Base-by-base conservation (phyloP, 2,797 vertebrate genomes). In the Hemitrygon akajei region DNA sequence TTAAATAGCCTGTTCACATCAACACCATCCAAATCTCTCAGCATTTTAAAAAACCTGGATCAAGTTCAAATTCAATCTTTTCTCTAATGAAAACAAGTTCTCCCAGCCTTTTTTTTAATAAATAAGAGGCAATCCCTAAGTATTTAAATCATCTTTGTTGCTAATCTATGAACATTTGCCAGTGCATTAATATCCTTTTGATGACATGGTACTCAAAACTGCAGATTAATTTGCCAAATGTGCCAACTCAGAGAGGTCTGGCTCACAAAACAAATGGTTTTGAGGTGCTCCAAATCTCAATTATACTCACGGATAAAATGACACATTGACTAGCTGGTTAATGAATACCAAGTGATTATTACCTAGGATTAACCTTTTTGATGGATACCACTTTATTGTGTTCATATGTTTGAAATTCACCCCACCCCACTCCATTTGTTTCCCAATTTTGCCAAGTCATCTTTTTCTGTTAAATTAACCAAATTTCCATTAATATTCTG, bases 1-100 rank as follows among this genome's bases (percentile, higher is more conserved):
- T 89, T 89, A 89, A 69, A 89, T 69, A 89, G n/a, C n/a, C 60
- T 89, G 30, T 37, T 69, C 63, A 69, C n/a, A 37, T 89, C n/a
- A 7, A 66, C n/a, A 89, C 56, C 58, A 89, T 89, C 86, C 86
- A 89, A 89, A 89, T 89, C 86, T 89, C n/a, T 66, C 86, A 89
- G 5, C 86, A 89, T 63, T 47, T 66, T 63, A 9, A 69, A 89
- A 89, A 69, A 89, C 11, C 60, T 66, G 60, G 86, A 69, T 37
- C 86, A 6, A 34, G 86, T 89, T 89, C 18, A 16, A 89, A 18
- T 89, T 89, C 60, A 69, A 89, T 66, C 86, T 89, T 69, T 69
- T 66, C n/a, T 37, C 60, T 89, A 69, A 89, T 89, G n/a, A 69
- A 69, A 89, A 66, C 86, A 89, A 63, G n/a, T 69, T 22, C 86